Evolutionary conservation across 1,140 invertebrate genomes (phyloP).

Genomic region (Drosophila sp.): DNA sequence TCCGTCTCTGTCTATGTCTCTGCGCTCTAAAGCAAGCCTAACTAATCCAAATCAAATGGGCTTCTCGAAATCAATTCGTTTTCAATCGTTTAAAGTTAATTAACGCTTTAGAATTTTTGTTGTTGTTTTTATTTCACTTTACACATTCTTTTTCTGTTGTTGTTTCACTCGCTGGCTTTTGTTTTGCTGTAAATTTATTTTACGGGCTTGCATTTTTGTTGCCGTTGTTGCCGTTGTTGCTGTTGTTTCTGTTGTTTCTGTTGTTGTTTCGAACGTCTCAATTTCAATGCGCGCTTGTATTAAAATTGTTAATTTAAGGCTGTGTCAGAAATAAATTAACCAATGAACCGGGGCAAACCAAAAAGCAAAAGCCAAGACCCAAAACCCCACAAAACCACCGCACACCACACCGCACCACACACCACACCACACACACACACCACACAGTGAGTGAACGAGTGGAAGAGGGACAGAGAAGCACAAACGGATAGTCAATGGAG

Average conservation of each 20-base stretch:
- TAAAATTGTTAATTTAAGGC: conserved; percentile 80
- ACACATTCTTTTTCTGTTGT: conserved; percentile 54
- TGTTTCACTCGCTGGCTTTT: conserved; percentile 64
- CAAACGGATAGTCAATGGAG: neutral
- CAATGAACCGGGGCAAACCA: conserved; percentile 57
- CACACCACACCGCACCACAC: no score
- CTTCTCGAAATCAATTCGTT: conserved; percentile 77
- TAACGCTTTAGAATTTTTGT: conserved; percentile 73
- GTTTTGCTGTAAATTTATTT: conserved; percentile 73
- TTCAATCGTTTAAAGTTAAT: conserved; percentile 82
- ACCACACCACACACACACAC: neutral
- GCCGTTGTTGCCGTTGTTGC: conserved; percentile 48
- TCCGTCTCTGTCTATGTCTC: conserved; percentile 11
- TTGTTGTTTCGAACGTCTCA: conserved; percentile 26
- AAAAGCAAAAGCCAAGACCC: conserved; percentile 24
- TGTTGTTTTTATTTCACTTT: conserved; percentile 54
- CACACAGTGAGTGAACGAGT: no score
- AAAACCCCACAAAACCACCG: conserved; percentile 20
- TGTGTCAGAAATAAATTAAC: conserved; percentile 74
- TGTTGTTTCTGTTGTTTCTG: conserved; percentile 34
- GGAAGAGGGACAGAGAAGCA: neutral
- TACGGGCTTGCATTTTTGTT: conserved; percentile 63
- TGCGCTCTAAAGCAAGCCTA: conserved; percentile 54
- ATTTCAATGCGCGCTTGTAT: conserved; percentile 41
- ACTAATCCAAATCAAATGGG: conserved; percentile 81